Evolutionary conservation across 2,113 vertebrate species (phyloP), one percentile per base, ranked within the genome.

Genomic region (Poeciliopsis turrubarensis): DNA sequence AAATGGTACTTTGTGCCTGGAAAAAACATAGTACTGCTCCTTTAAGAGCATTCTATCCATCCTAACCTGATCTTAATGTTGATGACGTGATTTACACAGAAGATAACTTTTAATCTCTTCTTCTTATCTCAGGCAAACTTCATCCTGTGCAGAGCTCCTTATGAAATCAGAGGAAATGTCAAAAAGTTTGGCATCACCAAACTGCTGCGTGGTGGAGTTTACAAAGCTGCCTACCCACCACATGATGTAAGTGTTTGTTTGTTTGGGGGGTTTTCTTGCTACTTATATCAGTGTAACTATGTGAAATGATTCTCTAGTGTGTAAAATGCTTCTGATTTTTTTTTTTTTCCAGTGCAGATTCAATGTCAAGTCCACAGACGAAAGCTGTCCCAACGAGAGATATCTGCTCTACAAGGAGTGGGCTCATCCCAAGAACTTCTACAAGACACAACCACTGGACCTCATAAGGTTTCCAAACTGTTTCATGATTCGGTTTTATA

Each of bases 181-280:
- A 96, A 90, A 80, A 97, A 96, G 88, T 98, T 98, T 93, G 97
- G 97, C 60, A 96, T 98, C 92, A 96, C 88, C 75, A 97, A 95
- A 73, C 92, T 98, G 39, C 85, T 98, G 68, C 96, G 93, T 70
- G 71, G 94, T 62, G 96, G 95, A 2, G 96, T 97, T 75, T 98
- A 98, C 94, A 98, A 97, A 84, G 97, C 95, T 0, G 97, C 97
- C 4, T 98, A 97, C 90, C 96, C 97, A 60, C 95, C 97, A 39
- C 97, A 98, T 64, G 97, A 98, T 1, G 97, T 97, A 95, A 95
- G 96, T 93, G 19, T 65, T 62, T 26, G 51, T 5, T 25, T 17
- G 41, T 47, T 29, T 60, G 9, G 0, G 0, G 4, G 4, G 32
- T 32, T 4, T 41, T 41, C 14, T 41, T 41, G 39, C 11, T 26